Base-by-base conservation (phyloP, 1,140 invertebrate genomes). In the Drosophila leontia region DNA sequence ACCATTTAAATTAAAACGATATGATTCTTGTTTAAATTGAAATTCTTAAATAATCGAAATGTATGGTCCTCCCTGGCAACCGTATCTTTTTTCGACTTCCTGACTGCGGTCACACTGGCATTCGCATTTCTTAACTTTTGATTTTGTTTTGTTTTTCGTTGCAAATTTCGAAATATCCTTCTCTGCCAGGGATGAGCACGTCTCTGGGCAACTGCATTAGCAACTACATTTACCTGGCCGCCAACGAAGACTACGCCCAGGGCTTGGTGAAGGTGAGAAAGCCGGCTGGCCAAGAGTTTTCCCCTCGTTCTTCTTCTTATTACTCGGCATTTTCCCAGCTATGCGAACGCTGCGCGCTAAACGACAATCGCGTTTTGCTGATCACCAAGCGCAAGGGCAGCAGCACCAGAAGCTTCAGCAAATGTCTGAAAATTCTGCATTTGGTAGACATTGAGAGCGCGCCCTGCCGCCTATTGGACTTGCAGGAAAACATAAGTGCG, bases 201-300 rank as follows among this genome's bases (percentile, higher is more conserved):
- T 45, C 71, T 57, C 9, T 50, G 6, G 44, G 41, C 48, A 34
- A 47, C 35, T 29, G 32, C 19, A 37, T 34, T 7, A 62, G 37
- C 35, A 80, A 87, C 75, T 70, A 83, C 41, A 84, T 87, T 35
- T 74, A 78, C 12, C 17, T 88, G 32, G 34, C 77, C 41, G 50
- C 41, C n/a, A 88, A 74, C 47, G 60, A 61, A 32, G 72, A 88
- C 6, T 87, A 87, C 50, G 47, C 15, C 15, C 68, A 47, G n/a
- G 42, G 70, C 34, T 19, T 87, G 68, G 15, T 41, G 2, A 72
- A 80, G 77, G 83, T 87, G 53, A 58, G 19, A 37, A 1, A 9
- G 32, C 44, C 58, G 32, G 11, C 42, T 50, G 12, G 9, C 3
- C 11, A n/a, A 0, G 1, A 15, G 9, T 32, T 48, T 42, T 19